phyloP scores from a whole-genome alignment of 2,888 invertebrate genomes.

The Conomelus anceps region DNA sequence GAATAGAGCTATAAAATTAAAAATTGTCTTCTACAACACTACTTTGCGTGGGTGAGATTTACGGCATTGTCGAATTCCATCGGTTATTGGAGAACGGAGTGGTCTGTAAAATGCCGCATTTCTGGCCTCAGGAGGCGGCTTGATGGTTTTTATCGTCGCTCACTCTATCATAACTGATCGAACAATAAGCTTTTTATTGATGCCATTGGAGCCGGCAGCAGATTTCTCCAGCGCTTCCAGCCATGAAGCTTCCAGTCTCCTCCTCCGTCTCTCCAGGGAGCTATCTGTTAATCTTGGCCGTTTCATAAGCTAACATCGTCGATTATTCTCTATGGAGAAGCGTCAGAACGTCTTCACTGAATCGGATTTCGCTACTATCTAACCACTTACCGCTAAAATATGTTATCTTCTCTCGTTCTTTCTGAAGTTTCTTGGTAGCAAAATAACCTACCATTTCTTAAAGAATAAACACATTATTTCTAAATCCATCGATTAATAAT shows the following conservation, averaged over 20 bases:
- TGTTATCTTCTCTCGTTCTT: too few species aligned
- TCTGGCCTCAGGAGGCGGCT: background rate
- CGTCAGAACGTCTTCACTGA: too few species aligned
- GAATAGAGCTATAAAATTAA: background rate
- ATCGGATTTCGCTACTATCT: too few species aligned
- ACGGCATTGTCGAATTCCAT: background rate
- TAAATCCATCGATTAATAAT: too few species aligned
- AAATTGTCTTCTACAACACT: background rate
- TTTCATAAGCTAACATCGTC: background rate
- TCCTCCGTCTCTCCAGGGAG: background rate
- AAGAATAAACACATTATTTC: too few species aligned
- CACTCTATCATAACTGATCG: background rate
- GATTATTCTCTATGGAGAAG: too few species aligned
- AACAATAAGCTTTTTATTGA: background rate
- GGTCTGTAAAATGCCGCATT: background rate
- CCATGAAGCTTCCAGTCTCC: background rate
- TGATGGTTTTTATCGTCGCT: background rate
- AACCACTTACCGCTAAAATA: too few species aligned
- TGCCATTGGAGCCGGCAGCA: background rate
- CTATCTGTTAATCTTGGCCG: background rate
- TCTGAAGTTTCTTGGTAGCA: too few species aligned
- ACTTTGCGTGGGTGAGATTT: background rate
- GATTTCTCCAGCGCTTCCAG: background rate
- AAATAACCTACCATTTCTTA: too few species aligned
- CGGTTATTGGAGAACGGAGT: background rate